These are phyloP conservation scores for Tetheella fluctuosa DNA, from an alignment of 2,888 invertebrate species.

Conservation along the genomic window DNA sequence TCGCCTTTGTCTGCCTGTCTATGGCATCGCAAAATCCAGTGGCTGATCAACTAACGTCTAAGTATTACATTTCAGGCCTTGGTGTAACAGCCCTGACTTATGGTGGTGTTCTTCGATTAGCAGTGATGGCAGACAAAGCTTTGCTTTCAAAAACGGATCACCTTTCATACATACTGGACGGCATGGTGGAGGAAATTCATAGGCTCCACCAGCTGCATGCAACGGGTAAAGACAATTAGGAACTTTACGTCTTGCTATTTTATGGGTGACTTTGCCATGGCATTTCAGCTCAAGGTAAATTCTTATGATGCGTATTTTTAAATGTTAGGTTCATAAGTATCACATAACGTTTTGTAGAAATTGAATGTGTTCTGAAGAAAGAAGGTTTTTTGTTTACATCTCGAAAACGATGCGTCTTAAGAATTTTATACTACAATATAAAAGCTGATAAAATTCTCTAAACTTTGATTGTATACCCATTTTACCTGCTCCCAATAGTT, in stretches of 20 bases:
- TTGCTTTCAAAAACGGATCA: conserved; percentile 60
- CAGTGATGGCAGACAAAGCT: conserved; percentile 72
- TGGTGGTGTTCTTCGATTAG: conserved; percentile 72
- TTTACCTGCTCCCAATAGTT: no score
- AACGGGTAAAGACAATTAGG: conserved; percentile 21
- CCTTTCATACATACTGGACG: conserved; percentile 63
- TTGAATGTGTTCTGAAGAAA: no score
- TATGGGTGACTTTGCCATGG: conserved; percentile 35
- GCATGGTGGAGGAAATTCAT: conserved; percentile 65
- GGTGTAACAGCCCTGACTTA: conserved; percentile 79
- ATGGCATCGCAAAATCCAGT: no score
- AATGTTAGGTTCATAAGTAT: no score
- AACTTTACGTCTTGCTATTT: neutral
- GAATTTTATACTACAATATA: no score
- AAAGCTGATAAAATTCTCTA: no score
- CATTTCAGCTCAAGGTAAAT: conserved; percentile 61
- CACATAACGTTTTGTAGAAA: no score
- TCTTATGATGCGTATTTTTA: neutral
- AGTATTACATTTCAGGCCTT: conserved; percentile 55
- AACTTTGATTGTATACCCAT: no score
- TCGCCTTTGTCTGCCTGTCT: no score
- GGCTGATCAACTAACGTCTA: no score
- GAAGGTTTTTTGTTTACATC: no score
- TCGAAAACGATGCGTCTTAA: no score
- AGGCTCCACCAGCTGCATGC: conserved; percentile 48